Conservation (phyloP, 2,797 vertebrate species). For the Anabas testudineus region DNA sequence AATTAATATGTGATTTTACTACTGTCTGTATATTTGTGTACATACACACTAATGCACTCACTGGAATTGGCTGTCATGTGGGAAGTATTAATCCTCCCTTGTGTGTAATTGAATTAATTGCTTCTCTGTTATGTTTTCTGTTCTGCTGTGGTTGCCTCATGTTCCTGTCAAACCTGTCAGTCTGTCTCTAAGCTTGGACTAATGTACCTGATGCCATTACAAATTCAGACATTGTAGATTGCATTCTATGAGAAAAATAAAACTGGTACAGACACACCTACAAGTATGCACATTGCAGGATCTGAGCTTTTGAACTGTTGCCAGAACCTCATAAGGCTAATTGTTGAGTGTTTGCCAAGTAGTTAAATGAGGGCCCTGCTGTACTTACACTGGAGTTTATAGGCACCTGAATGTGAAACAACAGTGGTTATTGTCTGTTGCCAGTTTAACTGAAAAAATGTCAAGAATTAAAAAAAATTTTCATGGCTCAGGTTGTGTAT, state of each 20-base stretch:
- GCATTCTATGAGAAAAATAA: constrained; percentile 9
- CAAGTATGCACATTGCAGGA: neutral
- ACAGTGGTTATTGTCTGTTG: neutral
- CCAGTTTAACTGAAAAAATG: neutral
- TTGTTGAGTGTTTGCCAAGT: constrained; percentile 23
- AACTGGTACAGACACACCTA: neutral
- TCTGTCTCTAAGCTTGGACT: constrained; percentile 1
- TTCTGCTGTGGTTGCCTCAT: neutral
- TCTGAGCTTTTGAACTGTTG: constrained; percentile 31
- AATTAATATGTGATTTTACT: neutral
- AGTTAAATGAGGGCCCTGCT: constrained; percentile 19
- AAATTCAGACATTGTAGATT: constrained; percentile 14
- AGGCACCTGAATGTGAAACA: neutral
- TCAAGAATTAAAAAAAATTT: neutral
- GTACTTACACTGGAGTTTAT: constrained; percentile 8
- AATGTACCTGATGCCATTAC: constrained; percentile 22
- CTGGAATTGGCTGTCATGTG: constrained; percentile 7
- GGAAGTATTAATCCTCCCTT: constrained; percentile 18
- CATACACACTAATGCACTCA: neutral
- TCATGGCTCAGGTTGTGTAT: too few species aligned
- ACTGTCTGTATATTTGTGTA: too few species aligned
- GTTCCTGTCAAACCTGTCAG: constrained; percentile 23
- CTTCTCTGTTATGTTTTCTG: constrained; percentile 12
- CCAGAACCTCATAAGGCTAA: constrained; percentile 31
- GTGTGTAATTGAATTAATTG: constrained; percentile 31